These are phyloP conservation scores for Baccha elongata DNA, from an alignment of 2,888 invertebrate species.

Conservation along the genomic window DNA sequence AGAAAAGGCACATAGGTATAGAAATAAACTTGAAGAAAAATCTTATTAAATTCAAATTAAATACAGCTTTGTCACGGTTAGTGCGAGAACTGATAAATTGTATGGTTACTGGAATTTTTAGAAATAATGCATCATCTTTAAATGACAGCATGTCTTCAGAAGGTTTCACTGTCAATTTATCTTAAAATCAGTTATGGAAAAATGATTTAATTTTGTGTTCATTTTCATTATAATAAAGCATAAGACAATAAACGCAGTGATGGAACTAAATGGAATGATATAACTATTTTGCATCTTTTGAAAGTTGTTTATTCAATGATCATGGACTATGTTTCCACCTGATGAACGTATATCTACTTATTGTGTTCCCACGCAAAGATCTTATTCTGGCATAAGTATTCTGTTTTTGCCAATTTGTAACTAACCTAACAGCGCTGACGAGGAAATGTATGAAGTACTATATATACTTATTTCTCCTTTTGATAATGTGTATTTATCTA, in stretches of 20 bases:
- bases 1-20: background rate
- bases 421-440: too few species aligned
- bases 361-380: too few species aligned
- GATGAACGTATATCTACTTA: too few species aligned
- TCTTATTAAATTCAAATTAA: conserved; percentile 72
- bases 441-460: too few species aligned
- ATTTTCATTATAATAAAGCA: background rate
- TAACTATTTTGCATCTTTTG: conserved; percentile 40
- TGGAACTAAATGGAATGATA: conserved; percentile 64
- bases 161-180: conserved; percentile 45
- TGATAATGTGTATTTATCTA: too few species aligned
- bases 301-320: conserved; percentile 37
- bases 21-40: conserved; percentile 28
- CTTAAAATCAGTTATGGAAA: conserved; percentile 48
- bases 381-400: too few species aligned
- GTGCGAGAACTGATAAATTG: conserved; percentile 35
- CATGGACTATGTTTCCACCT: too few species aligned
- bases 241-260: conserved; percentile 51
- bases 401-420: too few species aligned
- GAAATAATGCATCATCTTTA: conserved; percentile 63
- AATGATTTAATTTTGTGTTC: conserved; percentile 60
- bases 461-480: too few species aligned
- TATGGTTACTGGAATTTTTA: conserved; percentile 57
- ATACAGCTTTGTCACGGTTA: conserved; percentile 68
- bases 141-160: conserved; percentile 57